phyloP scores from a whole-genome alignment of 2,888 invertebrate species.

The Andrena bicolor region DNA sequence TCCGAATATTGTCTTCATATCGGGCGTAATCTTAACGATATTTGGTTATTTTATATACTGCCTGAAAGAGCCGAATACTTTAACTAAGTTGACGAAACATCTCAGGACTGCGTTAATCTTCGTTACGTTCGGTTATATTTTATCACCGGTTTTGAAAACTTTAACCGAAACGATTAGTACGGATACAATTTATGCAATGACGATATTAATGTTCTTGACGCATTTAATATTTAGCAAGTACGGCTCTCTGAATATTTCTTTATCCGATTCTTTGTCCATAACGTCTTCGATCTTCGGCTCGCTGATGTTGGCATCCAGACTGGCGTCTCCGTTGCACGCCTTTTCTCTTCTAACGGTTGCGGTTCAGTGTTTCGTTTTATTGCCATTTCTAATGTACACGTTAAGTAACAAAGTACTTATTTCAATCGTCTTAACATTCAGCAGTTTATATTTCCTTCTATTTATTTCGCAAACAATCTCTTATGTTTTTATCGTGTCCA shows the following conservation, averaged over 20 bases:
- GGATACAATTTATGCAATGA: slow-evolving; percentile 98
- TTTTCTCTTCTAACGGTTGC: slow-evolving; percentile 96
- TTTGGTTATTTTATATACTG: slow-evolving; percentile 88
- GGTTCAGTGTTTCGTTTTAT: slow-evolving; percentile 94
- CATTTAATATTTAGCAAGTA: slow-evolving; percentile 98
- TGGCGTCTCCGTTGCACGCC: slow-evolving; percentile 94
- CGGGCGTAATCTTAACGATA: slow-evolving; percentile 86
- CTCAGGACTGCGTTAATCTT: slow-evolving; percentile 93
- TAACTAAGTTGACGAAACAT: slow-evolving; percentile 86
- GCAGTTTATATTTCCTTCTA: slow-evolving; percentile 86
- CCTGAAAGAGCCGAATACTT: slow-evolving; percentile 69
- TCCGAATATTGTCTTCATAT: slow-evolving; percentile 88
- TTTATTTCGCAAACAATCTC: slow-evolving; percentile 87
- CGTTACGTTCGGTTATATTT: slow-evolving; percentile 93
- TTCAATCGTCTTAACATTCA: slow-evolving; percentile 85
- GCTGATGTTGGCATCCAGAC: slow-evolving; percentile 96
- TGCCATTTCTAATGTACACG: slow-evolving; percentile 91
- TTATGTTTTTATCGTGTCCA: slow-evolving; percentile 87
- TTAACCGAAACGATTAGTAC: slow-evolving; percentile 98
- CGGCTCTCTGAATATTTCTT: slow-evolving; percentile 93
- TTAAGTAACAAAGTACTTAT: slow-evolving; percentile 87
- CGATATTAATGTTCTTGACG: slow-evolving; percentile 93
- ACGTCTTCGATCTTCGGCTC: slow-evolving; percentile 98
- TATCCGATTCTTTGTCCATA: slow-evolving; percentile 95
- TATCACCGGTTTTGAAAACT: slow-evolving; percentile 97